Evolutionary conservation across 2,113 vertebrate genomes (phyloP).

Genomic region (Rhinogobius similis): DNA sequence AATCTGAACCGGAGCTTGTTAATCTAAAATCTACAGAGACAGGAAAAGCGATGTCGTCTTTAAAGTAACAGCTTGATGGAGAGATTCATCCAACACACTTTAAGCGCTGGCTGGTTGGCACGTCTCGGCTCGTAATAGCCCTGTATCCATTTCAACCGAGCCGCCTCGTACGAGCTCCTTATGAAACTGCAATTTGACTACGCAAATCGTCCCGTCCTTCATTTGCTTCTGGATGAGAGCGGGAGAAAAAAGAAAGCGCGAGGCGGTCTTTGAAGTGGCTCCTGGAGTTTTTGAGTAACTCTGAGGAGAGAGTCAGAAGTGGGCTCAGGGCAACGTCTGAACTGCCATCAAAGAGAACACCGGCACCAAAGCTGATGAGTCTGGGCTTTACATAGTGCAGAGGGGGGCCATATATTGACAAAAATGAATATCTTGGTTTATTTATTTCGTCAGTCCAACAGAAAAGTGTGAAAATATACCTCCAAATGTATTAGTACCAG

Average conservation of each 20-base stretch:
- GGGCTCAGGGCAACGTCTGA: slow-evolving; percentile 17
- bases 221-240: slow-evolving; percentile 31
- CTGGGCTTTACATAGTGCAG: no score
- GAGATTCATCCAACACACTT: slow-evolving; percentile 5
- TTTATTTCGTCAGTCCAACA: no score
- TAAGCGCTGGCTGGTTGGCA: slow-evolving; percentile 3
- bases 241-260: slow-evolving; percentile 5
- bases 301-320: not conserved
- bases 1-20: slow-evolving; percentile 27
- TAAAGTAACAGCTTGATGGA: slow-evolving; percentile 19
- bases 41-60: not conserved
- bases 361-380: not conserved
- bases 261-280: slow-evolving; percentile 52
- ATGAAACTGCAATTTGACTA: slow-evolving; percentile 37
- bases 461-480: no score
- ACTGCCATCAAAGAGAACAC: slow-evolving; percentile 49
- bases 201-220: slow-evolving; percentile 36
- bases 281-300: slow-evolving; percentile 37
- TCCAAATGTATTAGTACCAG: no score
- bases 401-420: no score
- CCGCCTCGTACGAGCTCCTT: not conserved
- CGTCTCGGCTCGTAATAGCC: not conserved
- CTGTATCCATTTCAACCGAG: slow-evolving; percentile 4
- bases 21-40: slow-evolving; percentile 24
- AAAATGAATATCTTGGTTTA: no score